Evolutionary conservation across 2,113 vertebrate genomes (phyloP).

Genomic region (Aspiorhynchus laticeps): DNA sequence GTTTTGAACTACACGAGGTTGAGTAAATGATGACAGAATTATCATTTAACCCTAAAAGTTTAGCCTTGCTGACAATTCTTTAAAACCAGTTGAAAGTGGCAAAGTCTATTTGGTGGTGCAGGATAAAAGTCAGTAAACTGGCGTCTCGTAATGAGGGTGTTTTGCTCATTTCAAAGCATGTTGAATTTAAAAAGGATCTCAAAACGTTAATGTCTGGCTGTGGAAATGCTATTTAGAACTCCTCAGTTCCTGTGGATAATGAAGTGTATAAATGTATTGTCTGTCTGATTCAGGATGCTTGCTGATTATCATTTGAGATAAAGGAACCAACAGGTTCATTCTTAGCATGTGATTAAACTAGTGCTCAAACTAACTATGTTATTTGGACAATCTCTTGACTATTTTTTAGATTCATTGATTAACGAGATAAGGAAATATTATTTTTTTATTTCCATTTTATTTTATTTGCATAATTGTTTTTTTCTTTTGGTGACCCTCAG

Average conservation of each 20-base stretch:
- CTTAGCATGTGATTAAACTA: background rate
- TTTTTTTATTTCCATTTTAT: too few relatives aligned
- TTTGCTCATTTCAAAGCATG: slow-evolving; percentile 15
- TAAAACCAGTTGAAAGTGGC: background rate
- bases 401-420: too few relatives aligned
- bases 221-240: slow-evolving; percentile 3
- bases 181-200: background rate
- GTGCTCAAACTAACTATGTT: background rate
- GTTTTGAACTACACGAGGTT: background rate
- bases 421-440: too few relatives aligned
- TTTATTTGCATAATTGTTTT: background rate
- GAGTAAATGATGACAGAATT: background rate
- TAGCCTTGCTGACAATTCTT: background rate
- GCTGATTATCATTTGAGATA: background rate
- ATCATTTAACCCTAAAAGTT: background rate
- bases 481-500: too few relatives aligned
- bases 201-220: background rate
- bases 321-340: background rate
- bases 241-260: background rate
- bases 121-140: background rate
- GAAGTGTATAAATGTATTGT: background rate
- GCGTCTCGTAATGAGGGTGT: background rate
- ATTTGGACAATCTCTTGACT: background rate
- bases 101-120: background rate
- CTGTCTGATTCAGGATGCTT: background rate